Evolutionary conservation across 2,888 invertebrate genomes (phyloP), one percentile per base, ranked within the genome.

Genomic region (Leptura quadrifasciata): DNA sequence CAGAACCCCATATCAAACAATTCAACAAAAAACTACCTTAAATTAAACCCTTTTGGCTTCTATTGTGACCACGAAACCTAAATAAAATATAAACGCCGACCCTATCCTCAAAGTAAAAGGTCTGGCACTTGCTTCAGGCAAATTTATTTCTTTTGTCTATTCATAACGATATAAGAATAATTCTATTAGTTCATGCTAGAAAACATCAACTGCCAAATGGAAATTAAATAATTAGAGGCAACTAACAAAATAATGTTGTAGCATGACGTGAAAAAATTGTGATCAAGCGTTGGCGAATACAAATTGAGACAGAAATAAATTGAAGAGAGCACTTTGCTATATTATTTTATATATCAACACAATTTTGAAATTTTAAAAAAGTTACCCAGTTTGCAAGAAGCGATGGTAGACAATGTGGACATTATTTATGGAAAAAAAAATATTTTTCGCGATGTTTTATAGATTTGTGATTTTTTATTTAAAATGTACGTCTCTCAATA

Each of bases 41-140:
- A 47, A 47, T 47, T 47, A 47, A 47, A 47, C 47, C 47, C 47
- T 47, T 47, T 47, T 47, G 17, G 47, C 47, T n/a, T 47, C 47
- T 12, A 47, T 47, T 47, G 47, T 47, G 47, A 47, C 47, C 47
- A 47, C 47, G 47, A 47, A 47, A 47, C 4, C 47, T 47, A 47
- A 47, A 47, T 47, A n/a, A 47, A 47, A 47, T 47, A 47, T 47
- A 47, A 47, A 47, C 39, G 47, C n/a, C 47, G 47, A 47, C 47
- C 47, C 47, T 47, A 47, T 47, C 47, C n/a, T 47, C 47, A 47
- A 47, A 47, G n/a, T 47, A 47, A 47, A 31, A 47, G 47, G 47
- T 47, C 47, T 47, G 47, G 47, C 47, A 47, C 47, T 47, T 3
- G 47, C 47, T n/a, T 15, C 47, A n/a, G 47, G 47, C 47, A 47